Conservation (phyloP, 2,888 invertebrate species). For the Pammene aurita region DNA sequence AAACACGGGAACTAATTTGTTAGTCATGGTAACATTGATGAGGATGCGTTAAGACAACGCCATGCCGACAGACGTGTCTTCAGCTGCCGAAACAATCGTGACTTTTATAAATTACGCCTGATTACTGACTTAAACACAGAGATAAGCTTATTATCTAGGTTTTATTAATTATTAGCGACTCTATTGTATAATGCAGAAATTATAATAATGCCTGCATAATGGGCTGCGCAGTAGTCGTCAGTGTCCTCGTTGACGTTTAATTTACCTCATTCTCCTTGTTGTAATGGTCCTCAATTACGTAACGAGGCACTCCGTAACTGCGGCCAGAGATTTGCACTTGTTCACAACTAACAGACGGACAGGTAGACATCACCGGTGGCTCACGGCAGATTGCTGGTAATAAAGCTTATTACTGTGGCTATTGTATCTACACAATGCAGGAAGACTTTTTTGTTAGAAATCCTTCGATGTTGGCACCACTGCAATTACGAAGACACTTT, state of each 20-base stretch:
- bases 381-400: constrained; percentile 51
- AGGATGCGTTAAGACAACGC: constrained; percentile 36
- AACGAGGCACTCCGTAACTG: constrained; percentile 25
- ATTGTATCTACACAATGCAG: constrained; percentile 53
- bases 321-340: constrained; percentile 30
- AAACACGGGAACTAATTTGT: constrained; percentile 64
- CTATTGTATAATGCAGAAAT: constrained; percentile 45
- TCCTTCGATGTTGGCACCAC: constrained; percentile 55
- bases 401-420: constrained; percentile 52
- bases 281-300: constrained; percentile 49
- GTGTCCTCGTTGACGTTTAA: constrained; percentile 58
- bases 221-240: constrained; percentile 50
- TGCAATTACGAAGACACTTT: constrained; percentile 28
- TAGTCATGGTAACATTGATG: constrained; percentile 56
- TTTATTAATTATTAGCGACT: constrained; percentile 37
- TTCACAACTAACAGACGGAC: constrained; percentile 35
- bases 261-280: constrained; percentile 52
- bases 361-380: constrained; percentile 24
- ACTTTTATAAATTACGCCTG: constrained; percentile 54
- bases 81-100: constrained; percentile 56
- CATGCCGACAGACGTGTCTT: constrained; percentile 46
- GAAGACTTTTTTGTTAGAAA: constrained; percentile 68
- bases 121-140: constrained; percentile 47
- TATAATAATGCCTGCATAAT: constrained; percentile 44
- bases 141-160: constrained; percentile 32